Base-by-base conservation (phyloP, 2,113 vertebrate genomes). In the human region DNA sequence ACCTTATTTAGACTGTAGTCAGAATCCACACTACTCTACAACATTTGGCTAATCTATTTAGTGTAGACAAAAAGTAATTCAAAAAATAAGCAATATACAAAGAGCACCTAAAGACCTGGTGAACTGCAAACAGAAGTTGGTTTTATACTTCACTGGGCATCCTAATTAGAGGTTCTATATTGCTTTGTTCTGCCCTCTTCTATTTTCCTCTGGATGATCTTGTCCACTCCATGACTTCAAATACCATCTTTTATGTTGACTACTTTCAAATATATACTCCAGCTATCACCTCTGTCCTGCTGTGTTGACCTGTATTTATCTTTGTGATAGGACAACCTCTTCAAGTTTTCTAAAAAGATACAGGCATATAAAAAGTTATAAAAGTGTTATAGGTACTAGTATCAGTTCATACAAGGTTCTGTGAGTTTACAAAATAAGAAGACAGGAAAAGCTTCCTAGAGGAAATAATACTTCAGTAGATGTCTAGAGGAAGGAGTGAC, bases 371-470 rank as follows among this genome's bases (percentile, higher is more conserved):
- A 93, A 94, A 96, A 80, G 50, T 45, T 59, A 76, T 20, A 10
- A 9, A 72, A 64, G n/a, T 91, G 8, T 91, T 85, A 88, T 45
- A 93, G 82, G 79, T 61, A 75, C 64, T 83, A 96, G n/a, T 55
- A 64, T 92, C 48, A 61, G 35, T 25, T 72, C 48, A 14, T 72
- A 81, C 16, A 50, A 64, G 35, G 18, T 82, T 11, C 22, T 59
- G 23, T 72, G 38, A 83, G 10, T 25, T 57, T 66, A 79, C n/a
- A 90, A 70, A 76, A 89, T 78, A 79, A 66, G 9, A 40, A 96
- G 32, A 25, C 8, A 84, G 55, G 8, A 82, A 94, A 87, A 48
- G 9, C 14, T 75, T 73, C 76, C 79, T 0, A 57, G 27, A n/a
- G 38, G 20, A 90, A 73, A 88, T 55, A 94, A 85, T 18, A 89